Evolutionary conservation across 2,797 vertebrate genomes (phyloP).

Genomic region (Pangasius macronema): DNA sequence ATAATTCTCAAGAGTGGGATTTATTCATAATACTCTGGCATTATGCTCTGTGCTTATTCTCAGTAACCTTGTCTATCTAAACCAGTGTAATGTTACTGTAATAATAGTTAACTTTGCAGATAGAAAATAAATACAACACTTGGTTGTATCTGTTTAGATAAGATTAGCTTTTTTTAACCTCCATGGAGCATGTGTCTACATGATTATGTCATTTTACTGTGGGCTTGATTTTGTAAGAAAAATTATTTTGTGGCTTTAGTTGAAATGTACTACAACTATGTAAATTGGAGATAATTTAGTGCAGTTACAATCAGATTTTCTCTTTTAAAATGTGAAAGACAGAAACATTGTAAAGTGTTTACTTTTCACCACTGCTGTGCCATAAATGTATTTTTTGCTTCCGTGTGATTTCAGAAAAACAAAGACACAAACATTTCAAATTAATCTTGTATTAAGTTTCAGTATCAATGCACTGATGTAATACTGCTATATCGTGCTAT

Average conservation of each 20-base stretch:
- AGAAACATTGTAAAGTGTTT: not conserved
- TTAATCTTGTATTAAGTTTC: not conserved
- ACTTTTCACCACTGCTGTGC: not conserved
- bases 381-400: not conserved
- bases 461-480: not conserved
- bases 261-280: not conserved
- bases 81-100: not conserved
- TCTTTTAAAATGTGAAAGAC: not conserved
- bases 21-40: not conserved
- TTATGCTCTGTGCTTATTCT: not conserved
- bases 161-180: not conserved
- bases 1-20: not conserved
- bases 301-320: not conserved
- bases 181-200: not conserved
- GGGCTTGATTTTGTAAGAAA: not conserved
- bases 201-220: not conserved
- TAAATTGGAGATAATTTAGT: not conserved
- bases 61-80: not conserved
- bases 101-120: not conserved
- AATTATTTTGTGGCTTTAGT: not conserved
- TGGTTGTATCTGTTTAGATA: not conserved
- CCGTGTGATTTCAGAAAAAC: not conserved
- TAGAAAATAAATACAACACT: not conserved
- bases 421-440: not conserved
- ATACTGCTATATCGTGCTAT: not conserved